phyloP scores from a whole-genome alignment of 1,140 invertebrate genomes.

The Paramacrobiotus metropolitanus region DNA sequence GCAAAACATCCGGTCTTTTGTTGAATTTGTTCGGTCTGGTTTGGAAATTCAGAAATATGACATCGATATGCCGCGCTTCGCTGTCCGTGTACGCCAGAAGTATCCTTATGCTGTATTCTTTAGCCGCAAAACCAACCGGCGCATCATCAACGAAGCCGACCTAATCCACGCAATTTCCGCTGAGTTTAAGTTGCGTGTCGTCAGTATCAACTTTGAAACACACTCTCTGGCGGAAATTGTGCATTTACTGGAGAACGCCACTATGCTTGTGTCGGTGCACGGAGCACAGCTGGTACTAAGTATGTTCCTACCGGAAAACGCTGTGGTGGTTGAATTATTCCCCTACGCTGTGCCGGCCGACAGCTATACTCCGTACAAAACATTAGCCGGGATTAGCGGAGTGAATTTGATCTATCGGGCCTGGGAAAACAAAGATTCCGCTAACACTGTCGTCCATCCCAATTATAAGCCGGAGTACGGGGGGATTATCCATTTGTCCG shows the following conservation, averaged over 20 bases:
- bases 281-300: constrained; percentile 20
- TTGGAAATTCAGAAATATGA: not conserved
- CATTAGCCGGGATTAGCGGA: constrained; percentile 19
- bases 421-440: constrained; percentile 23
- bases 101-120: constrained; percentile 18
- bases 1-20: constrained; percentile 12
- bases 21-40: constrained; percentile 5
- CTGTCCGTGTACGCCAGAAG: not conserved
- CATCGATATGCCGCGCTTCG: not conserved
- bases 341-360: constrained; percentile 23
- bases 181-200: constrained; percentile 16
- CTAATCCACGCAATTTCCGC: constrained; percentile 17
- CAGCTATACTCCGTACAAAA: constrained; percentile 27
- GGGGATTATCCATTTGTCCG: constrained; percentile 23
- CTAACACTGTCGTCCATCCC: constrained; percentile 21
- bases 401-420: constrained; percentile 21
- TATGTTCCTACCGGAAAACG: constrained; percentile 16
- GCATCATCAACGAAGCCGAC: constrained; percentile 27
- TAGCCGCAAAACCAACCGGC: constrained; percentile 23
- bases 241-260: constrained; percentile 15
- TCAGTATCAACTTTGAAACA: constrained; percentile 17
- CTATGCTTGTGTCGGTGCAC: constrained; percentile 21
- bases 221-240: constrained; percentile 21
- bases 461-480: constrained; percentile 18
- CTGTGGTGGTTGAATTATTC: constrained; percentile 21